Evolutionary conservation across 2,888 invertebrate genomes (phyloP).

Genomic region (Spicauda simplicius): DNA sequence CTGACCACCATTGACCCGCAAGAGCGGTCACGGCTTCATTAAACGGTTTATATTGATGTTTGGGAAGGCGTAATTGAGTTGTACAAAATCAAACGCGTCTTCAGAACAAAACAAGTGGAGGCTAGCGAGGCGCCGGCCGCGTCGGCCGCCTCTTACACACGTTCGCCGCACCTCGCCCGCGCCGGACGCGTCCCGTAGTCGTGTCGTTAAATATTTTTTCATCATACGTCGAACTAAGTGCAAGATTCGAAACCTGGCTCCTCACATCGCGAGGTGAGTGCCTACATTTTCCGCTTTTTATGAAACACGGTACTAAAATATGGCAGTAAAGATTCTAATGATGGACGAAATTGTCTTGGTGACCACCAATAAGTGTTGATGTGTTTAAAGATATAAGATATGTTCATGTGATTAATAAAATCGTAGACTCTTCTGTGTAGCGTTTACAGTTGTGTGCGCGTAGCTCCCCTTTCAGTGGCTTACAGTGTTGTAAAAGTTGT

Average conservation of each 20-base stretch:
- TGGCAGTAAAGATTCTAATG: conserved; percentile 15
- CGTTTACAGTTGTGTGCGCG: neutral
- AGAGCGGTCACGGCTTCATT: conserved; percentile 30
- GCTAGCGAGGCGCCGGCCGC: conserved; percentile 34
- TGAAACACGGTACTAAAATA: neutral
- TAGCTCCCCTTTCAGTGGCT: neutral
- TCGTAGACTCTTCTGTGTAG: neutral
- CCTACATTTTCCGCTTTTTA: neutral
- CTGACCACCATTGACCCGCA: conserved; percentile 10
- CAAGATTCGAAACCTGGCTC: conserved; percentile 16
- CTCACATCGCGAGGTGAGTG: conserved; percentile 14
- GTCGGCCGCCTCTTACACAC: conserved; percentile 7
- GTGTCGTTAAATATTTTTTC: neutral
- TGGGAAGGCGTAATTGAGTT: conserved; percentile 33
- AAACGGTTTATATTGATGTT: conserved; percentile 27
- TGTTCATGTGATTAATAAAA: too few relatives aligned
- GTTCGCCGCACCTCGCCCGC: conserved; percentile 22
- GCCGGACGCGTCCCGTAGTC: conserved; percentile 11
- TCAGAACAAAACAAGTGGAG: conserved; percentile 40
- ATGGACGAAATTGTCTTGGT: conserved; percentile 15
- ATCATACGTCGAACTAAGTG: conserved; percentile 15
- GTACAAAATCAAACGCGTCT: conserved; percentile 41
- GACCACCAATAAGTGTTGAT: conserved; percentile 14
- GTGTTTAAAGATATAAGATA: conserved; percentile 3
- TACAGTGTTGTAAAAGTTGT: neutral